Percentiles rank a stretch among this genome's conserved stretches.
phyloP scores from a whole-genome alignment of 1,140 invertebrate genomes.

The Pseudomyrmex flavicornis region DNA sequence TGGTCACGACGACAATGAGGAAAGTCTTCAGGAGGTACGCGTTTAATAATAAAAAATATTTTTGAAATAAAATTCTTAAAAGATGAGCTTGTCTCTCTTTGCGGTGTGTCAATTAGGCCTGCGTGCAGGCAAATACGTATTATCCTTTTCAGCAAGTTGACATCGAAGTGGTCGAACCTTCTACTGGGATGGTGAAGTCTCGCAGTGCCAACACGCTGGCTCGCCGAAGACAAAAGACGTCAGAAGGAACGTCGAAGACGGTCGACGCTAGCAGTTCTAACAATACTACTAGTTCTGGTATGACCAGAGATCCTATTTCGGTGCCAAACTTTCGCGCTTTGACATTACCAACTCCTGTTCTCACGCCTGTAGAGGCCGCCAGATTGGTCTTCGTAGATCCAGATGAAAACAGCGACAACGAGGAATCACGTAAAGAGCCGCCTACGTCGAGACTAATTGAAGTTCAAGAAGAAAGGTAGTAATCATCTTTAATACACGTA shows the following conservation, averaged over 20 bases:
- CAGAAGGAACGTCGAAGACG: conserved; percentile 62
- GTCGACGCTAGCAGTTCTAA: conserved; percentile 61
- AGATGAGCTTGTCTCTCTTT: background rate
- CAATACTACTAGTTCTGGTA: conserved; percentile 77
- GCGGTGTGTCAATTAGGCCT: conserved; percentile 71
- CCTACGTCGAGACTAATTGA: conserved; percentile 81
- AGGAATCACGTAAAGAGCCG: conserved; percentile 79
- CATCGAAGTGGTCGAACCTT: conserved; percentile 81
- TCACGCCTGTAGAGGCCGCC: conserved; percentile 89
- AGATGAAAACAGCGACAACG: conserved; percentile 88
- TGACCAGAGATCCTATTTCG: conserved; percentile 90
- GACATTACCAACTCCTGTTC: conserved; percentile 87
- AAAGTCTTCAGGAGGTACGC: conserved; percentile 86
- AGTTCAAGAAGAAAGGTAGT: conserved; percentile 82
- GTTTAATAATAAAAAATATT: background rate
- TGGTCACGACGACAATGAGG: conserved; percentile 89
- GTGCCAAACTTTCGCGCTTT: conserved; percentile 91
- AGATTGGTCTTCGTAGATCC: conserved; percentile 90
- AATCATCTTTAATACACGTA: background rate
- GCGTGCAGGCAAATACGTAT: conserved; percentile 82
- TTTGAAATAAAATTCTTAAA: background rate
- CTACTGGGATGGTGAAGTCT: conserved; percentile 84
- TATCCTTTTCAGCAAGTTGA: conserved; percentile 85
- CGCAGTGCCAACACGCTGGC: conserved; percentile 83
- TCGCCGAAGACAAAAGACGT: conserved; percentile 77